Base-by-base conservation (phyloP, 2,888 invertebrate genomes). In the Ichneumoninae sp. region DNA sequence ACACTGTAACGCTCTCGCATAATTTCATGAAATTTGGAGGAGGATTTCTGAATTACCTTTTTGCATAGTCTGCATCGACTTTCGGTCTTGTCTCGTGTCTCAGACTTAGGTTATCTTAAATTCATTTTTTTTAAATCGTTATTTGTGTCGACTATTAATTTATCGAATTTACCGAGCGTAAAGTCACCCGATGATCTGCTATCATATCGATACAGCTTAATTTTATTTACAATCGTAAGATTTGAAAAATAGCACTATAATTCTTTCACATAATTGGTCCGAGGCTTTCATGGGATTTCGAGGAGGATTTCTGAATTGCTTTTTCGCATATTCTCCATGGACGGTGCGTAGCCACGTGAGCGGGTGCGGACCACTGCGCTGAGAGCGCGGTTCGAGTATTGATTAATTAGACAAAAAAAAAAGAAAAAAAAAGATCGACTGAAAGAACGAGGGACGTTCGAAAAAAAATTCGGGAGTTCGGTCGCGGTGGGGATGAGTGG, bases 361-460 rank as follows among this genome's bases (percentile, higher is more conserved):
- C 26, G 60, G 52, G 60, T 70, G 65, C 76, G 52, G 70, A 47
- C 19, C 26, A 30, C 26, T 60, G 26, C 66, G 80, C 57, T 57
- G 75, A 69, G 62, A 76, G 54, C 69, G 77, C 68, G 30, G 78
- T 84, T 83, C 84, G 86, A 88, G 87, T 89, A 89, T 89, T 87
- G 88, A 89, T 89, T 89, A 88, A 89, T 89, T 88, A 86, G 86
- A 81, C 19, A 19, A 88, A 87, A 88, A 71, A 71, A 70, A 76
- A 66, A 1, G 13, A n/a, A 10, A 52, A 52, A 52, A 52, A 82
- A 77, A 71, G 71, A 74, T 77, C 60, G 36, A 50, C 69, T 47
- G 74, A 83, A 83, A 75, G 80, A 68, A 72, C 57, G 80, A 65
- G 80, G 79, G 80, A 68, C 72, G 75, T 62, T 85, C 54, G 74